Percentiles rank a stretch among this genome's conserved stretches.
Evolutionary conservation across 2,888 invertebrate species (phyloP).

Genomic region (Hecatera dysodea): DNA sequence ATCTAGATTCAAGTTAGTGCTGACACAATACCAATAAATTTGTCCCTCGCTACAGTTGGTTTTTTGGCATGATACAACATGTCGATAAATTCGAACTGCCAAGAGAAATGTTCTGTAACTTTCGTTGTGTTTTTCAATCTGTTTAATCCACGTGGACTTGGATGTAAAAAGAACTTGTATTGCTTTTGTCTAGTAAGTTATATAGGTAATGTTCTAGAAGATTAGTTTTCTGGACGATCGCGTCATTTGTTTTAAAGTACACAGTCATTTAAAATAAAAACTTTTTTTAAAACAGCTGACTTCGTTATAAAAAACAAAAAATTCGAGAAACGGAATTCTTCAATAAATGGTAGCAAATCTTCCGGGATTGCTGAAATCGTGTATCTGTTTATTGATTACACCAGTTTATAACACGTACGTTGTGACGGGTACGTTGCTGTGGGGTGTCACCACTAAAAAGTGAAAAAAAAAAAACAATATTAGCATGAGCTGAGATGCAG

Average conservation of each 20-base stretch:
- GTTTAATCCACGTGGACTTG: neutral
- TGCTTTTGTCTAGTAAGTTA: neutral
- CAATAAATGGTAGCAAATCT: no score
- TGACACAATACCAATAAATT: slow-evolving; percentile 38
- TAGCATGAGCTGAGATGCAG: no score
- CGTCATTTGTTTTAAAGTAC: neutral
- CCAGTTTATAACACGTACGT: no score
- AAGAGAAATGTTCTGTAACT: neutral
- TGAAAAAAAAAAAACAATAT: no score
- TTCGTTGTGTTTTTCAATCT: slow-evolving; percentile 1
- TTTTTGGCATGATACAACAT: slow-evolving; percentile 49
- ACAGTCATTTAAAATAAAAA: no score
- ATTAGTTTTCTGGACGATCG: neutral
- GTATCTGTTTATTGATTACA: no score
- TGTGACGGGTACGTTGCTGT: no score
- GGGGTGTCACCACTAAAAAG: no score
- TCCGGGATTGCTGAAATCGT: no score
- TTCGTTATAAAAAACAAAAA: no score
- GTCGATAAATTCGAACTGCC: slow-evolving; percentile 23
- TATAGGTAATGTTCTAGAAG: neutral
- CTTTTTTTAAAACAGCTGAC: no score
- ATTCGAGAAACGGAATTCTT: no score
- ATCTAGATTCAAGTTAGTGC: slow-evolving; percentile 8
- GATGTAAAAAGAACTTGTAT: neutral
- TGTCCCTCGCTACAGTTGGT: slow-evolving; percentile 26